These are phyloP conservation scores for Calephelis virginiensis DNA, from an alignment of 1,140 invertebrate species.

Conservation along the genomic window DNA sequence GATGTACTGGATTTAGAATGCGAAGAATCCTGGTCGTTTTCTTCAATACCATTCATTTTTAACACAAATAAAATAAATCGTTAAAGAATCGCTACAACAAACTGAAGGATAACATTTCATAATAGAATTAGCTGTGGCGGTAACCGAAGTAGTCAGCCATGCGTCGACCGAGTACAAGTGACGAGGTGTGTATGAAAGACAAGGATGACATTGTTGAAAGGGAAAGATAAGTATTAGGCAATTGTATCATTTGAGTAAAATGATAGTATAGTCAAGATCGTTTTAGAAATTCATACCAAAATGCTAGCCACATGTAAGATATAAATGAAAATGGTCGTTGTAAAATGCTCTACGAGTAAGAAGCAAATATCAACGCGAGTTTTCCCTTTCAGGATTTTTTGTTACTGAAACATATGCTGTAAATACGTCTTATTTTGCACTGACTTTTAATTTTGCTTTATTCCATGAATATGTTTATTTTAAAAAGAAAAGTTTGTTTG, in stretches of 20 bases:
- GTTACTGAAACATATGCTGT: too few species aligned
- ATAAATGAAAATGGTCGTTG: too few species aligned
- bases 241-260: conserved; percentile 1
- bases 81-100: neutral
- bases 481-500: too few species aligned
- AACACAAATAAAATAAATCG: neutral
- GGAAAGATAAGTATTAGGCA: conserved; percentile 10
- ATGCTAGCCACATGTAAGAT: neutral
- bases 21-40: neutral
- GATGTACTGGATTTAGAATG: neutral
- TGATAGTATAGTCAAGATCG: conserved; percentile 8
- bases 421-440: too few species aligned
- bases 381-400: too few species aligned
- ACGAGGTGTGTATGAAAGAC: conserved; percentile 3
- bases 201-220: conserved; percentile 5
- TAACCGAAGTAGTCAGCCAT: neutral
- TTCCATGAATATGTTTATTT: too few species aligned
- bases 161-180: conserved; percentile 3
- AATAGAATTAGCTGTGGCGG: neutral
- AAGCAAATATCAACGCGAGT: too few species aligned
- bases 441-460: too few species aligned
- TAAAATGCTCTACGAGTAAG: too few species aligned
- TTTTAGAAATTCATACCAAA: neutral
- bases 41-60: neutral
- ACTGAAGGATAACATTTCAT: conserved; percentile 1